Evolutionary conservation across 2,888 invertebrate genomes (phyloP), one percentile per base, ranked within the genome.

Genomic region (Synanthedon formicaeformis): DNA sequence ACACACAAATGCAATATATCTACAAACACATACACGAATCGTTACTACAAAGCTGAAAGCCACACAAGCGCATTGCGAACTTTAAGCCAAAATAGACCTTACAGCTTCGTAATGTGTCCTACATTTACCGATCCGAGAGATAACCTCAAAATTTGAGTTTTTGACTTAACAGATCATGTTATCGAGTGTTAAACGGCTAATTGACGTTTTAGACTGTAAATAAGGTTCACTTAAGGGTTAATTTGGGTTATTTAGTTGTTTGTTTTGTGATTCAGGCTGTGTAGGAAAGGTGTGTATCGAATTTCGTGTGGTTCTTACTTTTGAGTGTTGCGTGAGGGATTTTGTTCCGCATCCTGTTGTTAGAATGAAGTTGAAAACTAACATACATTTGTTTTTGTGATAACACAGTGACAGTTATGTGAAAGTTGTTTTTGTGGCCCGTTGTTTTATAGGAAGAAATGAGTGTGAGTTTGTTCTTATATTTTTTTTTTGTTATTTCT

Each of bases 111-210:
- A 75, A 73, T 71, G 74, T 76, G 80, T 69, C 82, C 81, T 80
- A 81, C 82, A 79, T 82, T 79, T 71, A 73, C 75, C 75, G 75
- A 78, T 78, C 75, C 71, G 69, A 61, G 70, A 76, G 72, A 78
- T 86, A 87, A 87, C 86, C 86, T 86, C 75, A 82, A 87, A 86
- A 77, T 73, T 71, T 59, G 63, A 75, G 75, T 71, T 78, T 75
- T 71, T 68, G 63, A 66, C 63, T 61, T 58, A 64, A 75, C 56
- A 65, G 67, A 73, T 67, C 69, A 70, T 67, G 65, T 66, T 65
- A 60, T 63, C 55, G 50, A 56, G 60, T 62, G 58, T 63, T 59
- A 53, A 48, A 52, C 54, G 55, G 52, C 57, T 51, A 54, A 57
- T 60, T 60, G 57, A 61, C 57, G 60, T 61, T 61, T 66, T 62